Base-by-base conservation (phyloP, 2,888 invertebrate genomes). In the Aphrophora alni region DNA sequence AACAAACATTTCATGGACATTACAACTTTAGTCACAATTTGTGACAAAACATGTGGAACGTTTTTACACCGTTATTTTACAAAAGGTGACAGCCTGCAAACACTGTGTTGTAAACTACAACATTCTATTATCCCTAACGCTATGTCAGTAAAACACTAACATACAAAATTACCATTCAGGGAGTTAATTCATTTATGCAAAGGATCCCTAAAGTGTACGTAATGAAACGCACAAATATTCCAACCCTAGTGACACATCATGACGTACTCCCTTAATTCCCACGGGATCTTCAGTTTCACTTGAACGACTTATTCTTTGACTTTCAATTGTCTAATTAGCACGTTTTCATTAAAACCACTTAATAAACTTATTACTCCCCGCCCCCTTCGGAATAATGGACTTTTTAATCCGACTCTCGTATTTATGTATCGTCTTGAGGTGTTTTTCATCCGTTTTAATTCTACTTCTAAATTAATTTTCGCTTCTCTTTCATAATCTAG, bases 391-490 rank as follows among this genome's bases (percentile, higher is more conserved):
- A 33, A 33, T 33, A 8, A 8, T 14, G 14, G 17, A 44, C 7
- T 44, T 44, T 44, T 44, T 44, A 33, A 44, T 14, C 44, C 44
- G 12, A 44, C 44, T 44, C 14, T 4, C 59, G 21, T n/a, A 59
- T 21, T 59, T 59, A 59, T 59, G 59, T 59, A 59, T 21, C 59
- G 59, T 59, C n/a, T 59, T 4, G 5, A 59, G 21, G 59, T 59
- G 59, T 59, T 59, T 59, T 59, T 59, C 59, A 59, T 59, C 59
- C 59, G 21, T 21, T 59, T 59, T 59, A 59, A 59, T 59, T 59
- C 59, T 59, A 59, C 59, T 59, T 59, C 59, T 59, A 59, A 59
- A 59, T 59, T 59, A 59, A n/a, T 59, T 59, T 59, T 21, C 4
- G 59, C 3, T 59, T 59, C 59, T 14, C 17, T 59, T 59, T 59